These are phyloP conservation scores for Hemibagrus guttatus DNA, from an alignment of 2,797 vertebrate genomes.

Conservation along the genomic window DNA sequence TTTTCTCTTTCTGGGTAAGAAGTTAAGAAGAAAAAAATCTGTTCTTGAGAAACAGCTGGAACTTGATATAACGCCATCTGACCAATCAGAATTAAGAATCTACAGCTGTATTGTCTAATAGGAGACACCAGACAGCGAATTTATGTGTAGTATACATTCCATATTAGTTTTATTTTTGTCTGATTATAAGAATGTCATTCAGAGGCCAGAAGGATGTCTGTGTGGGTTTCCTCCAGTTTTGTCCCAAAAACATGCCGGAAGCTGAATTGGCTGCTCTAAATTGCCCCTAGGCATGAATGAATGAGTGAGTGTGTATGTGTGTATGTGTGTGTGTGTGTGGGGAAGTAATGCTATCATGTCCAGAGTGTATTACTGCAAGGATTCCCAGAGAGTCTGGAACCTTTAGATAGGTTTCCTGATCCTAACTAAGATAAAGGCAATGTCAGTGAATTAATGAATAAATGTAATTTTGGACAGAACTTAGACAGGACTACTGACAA, in stretches of 20 bases:
- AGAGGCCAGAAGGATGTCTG: neutral
- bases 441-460: neutral
- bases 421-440: neutral
- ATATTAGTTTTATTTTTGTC: neutral
- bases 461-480: neutral
- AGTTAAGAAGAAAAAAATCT: neutral
- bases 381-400: neutral
- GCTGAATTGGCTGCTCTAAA: neutral
- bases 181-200: neutral
- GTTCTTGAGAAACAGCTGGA: neutral
- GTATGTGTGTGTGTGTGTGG: neutral
- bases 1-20: neutral
- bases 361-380: constrained; percentile 1
- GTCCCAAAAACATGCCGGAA: neutral
- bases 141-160: neutral
- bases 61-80: neutral
- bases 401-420: neutral
- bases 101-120: neutral
- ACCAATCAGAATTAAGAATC: neutral
- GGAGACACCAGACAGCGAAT: neutral
- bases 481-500: neutral
- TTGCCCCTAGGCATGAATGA: constrained; percentile 2
- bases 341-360: neutral
- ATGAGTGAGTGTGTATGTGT: neutral
- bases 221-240: neutral